A percentile compares a stretch with the other conserved stretches of the same genome.
These are phyloP conservation scores for Lasioglossum malachurum DNA, from an alignment of 2,888 invertebrate genomes.

Conservation along the genomic window DNA sequence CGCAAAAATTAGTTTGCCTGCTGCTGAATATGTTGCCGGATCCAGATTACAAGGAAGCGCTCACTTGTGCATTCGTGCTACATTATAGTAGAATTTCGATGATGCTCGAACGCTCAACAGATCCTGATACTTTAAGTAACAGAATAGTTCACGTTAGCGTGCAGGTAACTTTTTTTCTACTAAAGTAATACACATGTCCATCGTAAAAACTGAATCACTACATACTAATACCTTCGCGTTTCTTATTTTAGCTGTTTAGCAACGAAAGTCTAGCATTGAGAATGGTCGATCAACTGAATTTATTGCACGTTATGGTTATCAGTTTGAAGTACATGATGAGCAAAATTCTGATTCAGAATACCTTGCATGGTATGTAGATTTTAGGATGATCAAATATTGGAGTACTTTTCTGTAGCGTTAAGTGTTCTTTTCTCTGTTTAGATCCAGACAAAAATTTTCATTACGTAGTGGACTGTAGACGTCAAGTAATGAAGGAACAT, in stretches of 20 bases:
- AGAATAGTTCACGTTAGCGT: conserved; percentile 99
- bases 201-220: background rate
- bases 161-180: conserved; percentile 81
- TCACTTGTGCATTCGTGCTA: conserved; percentile 97
- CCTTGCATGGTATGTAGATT: conserved; percentile 90
- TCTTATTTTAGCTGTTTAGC: conserved; percentile 91
- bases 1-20: conserved; percentile 97
- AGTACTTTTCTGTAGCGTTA: background rate
- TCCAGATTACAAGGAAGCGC: conserved; percentile 96
- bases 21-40: conserved; percentile 98
- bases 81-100: conserved; percentile 98
- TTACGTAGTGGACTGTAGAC: conserved; percentile 96
- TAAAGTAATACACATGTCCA: background rate
- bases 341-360: conserved; percentile 94
- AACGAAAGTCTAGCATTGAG: conserved; percentile 95
- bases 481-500: conserved; percentile 98
- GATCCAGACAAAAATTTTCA: conserved; percentile 93
- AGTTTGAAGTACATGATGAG: conserved; percentile 97
- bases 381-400: background rate
- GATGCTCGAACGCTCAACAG: conserved; percentile 93
- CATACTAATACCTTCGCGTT: background rate
- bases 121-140: conserved; percentile 97
- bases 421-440: conserved; percentile 75
- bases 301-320: conserved; percentile 97
- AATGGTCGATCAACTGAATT: conserved; percentile 95